Evolutionary conservation across 2,113 vertebrate genomes (phyloP), one percentile per base, ranked within the genome.

Genomic region (Sceloporus tristichus): DNA sequence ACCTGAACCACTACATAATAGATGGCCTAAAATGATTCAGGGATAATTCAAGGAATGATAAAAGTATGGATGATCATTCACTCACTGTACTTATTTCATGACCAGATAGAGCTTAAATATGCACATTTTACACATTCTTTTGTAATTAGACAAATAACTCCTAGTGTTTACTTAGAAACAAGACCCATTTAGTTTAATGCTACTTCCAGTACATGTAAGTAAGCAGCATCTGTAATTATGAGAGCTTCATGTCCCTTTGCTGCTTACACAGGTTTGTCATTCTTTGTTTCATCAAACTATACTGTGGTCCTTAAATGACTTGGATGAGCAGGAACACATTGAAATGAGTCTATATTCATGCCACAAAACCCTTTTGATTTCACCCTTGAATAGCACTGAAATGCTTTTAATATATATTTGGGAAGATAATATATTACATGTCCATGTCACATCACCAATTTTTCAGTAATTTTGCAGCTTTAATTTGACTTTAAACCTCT

Each of bases 401-500:
- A 84, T 13, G 54, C 34, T 0, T 27, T 48, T 56, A 34, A 21
- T 86, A 0, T 83, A 13, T 0, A 25, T 38, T 76, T 3, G 48
- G 21, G 84, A 87, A 91, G 19, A 1, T 0, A 82, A 80, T 42
- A 71, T 79, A 3, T 40, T 1, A 0, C 4, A 54, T 0, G 78
- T 78, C 18, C 21, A 78, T 78, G 5, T 59, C 87, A 27, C 25
- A 48, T 68, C 59, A 78, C 59, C 38, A 86, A 85, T 93, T 10
- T 77, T 71, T 13, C 88, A 62, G 11, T 13, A 83, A 11, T 79
- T 87, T 90, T 79, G 83, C 4, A 19, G 82, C 27, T 71, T 79
- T 74, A 83, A 13, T 16, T 91, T 77, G 6, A 65, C 79, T n/a
- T 82, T 75, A 25, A 83, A 21, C 6, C 40, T 48, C 91, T 86